These are phyloP conservation scores for Cephalopachus bancanus DNA, from an alignment of 2,797 vertebrate genomes.

Conservation along the genomic window DNA sequence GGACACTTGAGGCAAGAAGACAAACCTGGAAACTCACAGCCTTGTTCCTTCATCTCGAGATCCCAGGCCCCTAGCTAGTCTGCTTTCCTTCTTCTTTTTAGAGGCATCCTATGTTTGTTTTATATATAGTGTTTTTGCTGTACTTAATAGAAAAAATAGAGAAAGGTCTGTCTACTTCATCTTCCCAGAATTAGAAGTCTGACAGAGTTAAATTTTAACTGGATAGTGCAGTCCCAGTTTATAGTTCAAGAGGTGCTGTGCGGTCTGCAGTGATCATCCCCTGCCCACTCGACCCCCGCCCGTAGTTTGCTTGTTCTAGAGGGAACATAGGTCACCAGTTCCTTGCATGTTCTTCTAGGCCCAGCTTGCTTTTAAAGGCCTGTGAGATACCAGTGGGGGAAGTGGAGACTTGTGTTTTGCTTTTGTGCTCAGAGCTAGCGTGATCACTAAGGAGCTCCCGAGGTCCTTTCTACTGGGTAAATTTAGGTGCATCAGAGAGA, in stretches of 20 bases:
- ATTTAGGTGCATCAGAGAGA: not conserved
- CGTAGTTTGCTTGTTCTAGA: not conserved
- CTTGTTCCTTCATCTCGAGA: not conserved
- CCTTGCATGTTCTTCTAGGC: not conserved
- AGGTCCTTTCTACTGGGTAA: rapidly evolving
- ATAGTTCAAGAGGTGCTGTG: not conserved
- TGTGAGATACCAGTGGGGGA: not conserved
- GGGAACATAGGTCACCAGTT: not conserved
- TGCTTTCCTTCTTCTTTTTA: not conserved
- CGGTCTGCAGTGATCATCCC: not conserved
- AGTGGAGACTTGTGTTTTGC: rapidly evolving
- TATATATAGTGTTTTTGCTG: not conserved
- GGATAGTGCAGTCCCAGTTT: not conserved
- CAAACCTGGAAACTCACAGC: not conserved
- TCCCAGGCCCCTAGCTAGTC: not conserved
- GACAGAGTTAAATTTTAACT: not conserved
- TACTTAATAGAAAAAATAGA: not conserved
- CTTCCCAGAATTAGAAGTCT: not conserved
- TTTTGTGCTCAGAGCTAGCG: rapidly evolving
- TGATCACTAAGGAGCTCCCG: not conserved
- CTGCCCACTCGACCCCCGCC: not conserved
- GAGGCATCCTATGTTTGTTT: not conserved
- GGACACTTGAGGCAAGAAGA: not conserved
- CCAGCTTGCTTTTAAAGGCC: not conserved
- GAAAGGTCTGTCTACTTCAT: not conserved